Conservation (phyloP, 2,888 invertebrate species). For the Caenorhabditis panamensis region DNA sequence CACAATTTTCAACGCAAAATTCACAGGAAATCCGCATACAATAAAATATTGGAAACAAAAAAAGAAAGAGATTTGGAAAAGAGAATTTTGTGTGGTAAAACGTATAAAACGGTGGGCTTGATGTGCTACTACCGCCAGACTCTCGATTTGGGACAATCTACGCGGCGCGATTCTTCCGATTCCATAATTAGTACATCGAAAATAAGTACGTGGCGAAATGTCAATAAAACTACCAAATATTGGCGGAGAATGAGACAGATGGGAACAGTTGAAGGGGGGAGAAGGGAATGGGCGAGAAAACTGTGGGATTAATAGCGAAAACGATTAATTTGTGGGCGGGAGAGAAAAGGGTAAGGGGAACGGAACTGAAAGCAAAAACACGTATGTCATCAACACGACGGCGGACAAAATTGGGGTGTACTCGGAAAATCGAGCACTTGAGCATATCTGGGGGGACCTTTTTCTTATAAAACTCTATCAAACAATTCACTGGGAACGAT, state of each 20-base stretch:
- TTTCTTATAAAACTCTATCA: constrained; percentile 48
- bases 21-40: constrained; percentile 53
- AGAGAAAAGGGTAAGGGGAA: not conserved
- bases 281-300: constrained; percentile 8
- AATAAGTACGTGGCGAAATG: constrained; percentile 54
- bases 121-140: constrained; percentile 17
- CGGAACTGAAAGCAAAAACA: constrained; percentile 55
- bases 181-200: constrained; percentile 52
- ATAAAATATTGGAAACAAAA: constrained; percentile 21
- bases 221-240: constrained; percentile 54
- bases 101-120: constrained; percentile 46
- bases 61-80: not conserved
- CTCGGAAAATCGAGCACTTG: constrained; percentile 4
- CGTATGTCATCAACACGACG: constrained; percentile 53
- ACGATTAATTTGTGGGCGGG: constrained; percentile 32
- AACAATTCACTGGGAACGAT: constrained; percentile 50
- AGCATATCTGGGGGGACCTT: constrained; percentile 4
- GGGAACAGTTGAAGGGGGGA: too few species aligned
- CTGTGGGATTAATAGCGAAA: constrained; percentile 30
- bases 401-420: constrained; percentile 16
- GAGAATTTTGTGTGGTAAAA: constrained; percentile 38
- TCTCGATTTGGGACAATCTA: constrained; percentile 21
- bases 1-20: constrained; percentile 47
- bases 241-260: constrained; percentile 31
- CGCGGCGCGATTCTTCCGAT: constrained; percentile 26